Conservation (phyloP, 2,888 invertebrate species). For the Polydrusus pterygomalis region DNA sequence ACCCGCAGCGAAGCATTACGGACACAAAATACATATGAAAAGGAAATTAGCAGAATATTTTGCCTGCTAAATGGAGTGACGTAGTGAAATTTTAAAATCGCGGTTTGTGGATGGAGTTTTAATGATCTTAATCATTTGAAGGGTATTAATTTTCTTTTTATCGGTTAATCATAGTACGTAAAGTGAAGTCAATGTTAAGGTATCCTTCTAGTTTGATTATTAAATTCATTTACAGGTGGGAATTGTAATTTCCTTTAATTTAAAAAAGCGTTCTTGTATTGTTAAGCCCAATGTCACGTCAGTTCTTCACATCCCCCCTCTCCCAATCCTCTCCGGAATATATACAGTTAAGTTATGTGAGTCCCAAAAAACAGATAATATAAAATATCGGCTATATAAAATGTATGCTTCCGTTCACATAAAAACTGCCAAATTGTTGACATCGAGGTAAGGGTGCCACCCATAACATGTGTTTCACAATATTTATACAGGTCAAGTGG, state of each 20-base stretch:
- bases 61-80: neutral
- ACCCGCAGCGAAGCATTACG: slow-evolving; percentile 37
- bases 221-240: no score
- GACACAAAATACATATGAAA: slow-evolving; percentile 42
- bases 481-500: slow-evolving; percentile 32
- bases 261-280: no score
- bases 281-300: no score
- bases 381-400: neutral
- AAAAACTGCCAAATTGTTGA: slow-evolving; percentile 1
- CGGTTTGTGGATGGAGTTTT: neutral
- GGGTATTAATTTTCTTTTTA: neutral
- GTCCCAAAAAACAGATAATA: no score
- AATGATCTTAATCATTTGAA: slow-evolving; percentile 12
- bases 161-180: no score
- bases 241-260: no score
- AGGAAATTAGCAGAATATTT: slow-evolving; percentile 49
- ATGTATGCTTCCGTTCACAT: neutral
- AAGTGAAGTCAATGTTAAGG: no score
- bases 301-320: no score
- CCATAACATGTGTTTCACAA: slow-evolving; percentile 24
- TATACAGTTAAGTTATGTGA: no score
- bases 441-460: neutral
- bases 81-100: neutral
- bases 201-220: no score
- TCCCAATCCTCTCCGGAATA: no score